Evolutionary conservation across 2,113 vertebrate genomes (phyloP), one percentile per base, ranked within the genome.

Genomic region (Rhabdornis inornatus): DNA sequence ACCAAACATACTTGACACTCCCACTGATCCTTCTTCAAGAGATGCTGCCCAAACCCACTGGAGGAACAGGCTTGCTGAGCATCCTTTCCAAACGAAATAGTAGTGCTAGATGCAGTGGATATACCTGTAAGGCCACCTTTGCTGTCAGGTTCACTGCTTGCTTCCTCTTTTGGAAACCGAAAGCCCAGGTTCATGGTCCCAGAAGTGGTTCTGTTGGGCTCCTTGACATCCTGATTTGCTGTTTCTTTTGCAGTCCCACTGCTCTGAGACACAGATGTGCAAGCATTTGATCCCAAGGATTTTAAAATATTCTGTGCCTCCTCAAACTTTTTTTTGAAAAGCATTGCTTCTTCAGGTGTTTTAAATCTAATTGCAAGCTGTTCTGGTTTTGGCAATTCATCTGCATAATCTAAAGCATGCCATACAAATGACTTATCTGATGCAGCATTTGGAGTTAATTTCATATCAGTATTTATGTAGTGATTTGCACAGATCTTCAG

Each of bases 401-500:
- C 99, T 31, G 99, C 99, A 96, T 99, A 99, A 88, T 99, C 99
- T 81, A 99, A 97, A 56, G 99, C 99, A 82, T 99, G 98, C 99
- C 99, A 99, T 4, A 99, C 99, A 97, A 99, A 99, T 44, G 99
- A 99, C 93, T 98, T 99, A 93, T 99, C 99, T 42, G 99, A 99
- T 28, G 98, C 98, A 60, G 99, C 97, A 95, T 99, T 99, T 25
- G 98, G 98, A 95, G 98, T 98, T 47, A 99, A 96, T 35, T 98
- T 98, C 99, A 99, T 99, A 84, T 99, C 99, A 47, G 98, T 87
- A 93, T 97, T 99, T 89, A 99, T 99, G 79, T 99, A 99, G 97
- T 99, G 99, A 97, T 99, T 99, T 89, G 99, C 99, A 97, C 99
- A 99, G 80, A 99, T 99, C 96, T 99, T 99, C 40, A 99, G 96